Percentiles rank a stretch among this genome's conserved stretches.
Conservation (phyloP, 2,797 vertebrate species). For the Bradypus variegatus region DNA sequence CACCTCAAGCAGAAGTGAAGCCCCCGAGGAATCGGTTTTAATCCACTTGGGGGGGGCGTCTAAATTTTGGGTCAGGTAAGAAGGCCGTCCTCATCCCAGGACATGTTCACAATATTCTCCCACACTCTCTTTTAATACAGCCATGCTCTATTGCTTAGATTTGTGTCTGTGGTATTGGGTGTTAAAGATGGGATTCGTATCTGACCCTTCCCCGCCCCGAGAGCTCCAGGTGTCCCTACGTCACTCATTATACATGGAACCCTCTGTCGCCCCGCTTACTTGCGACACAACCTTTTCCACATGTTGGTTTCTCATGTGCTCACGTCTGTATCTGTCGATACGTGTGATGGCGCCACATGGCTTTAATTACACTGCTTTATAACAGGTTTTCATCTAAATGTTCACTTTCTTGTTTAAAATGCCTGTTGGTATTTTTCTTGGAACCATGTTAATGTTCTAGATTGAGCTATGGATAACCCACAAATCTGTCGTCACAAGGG, state of each 20-base stretch:
- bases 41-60: too few species aligned
- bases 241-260: too few species aligned
- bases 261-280: too few species aligned
- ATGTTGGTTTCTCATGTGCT: too few species aligned
- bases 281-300: not conserved
- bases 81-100: too few species aligned
- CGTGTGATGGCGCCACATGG: fast-evolving
- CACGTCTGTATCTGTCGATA: too few species aligned
- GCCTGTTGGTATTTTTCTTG: not conserved
- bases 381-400: not conserved
- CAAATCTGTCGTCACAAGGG: too few species aligned
- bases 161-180: not conserved
- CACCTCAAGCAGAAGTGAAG: too few species aligned
- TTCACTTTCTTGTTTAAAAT: not conserved
- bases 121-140: fast-evolving
- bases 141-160: fast-evolving
- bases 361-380: not conserved
- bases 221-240: fast-evolving
- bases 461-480: fast-evolving
- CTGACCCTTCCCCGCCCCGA: not conserved
- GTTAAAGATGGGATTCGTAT: not conserved
- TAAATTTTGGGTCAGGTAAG: not conserved
- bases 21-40: not conserved
- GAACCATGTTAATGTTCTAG: not conserved
- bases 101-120: too few species aligned